Conservation (phyloP, 2,113 vertebrate species). For the Hippocampus guttulatus region DNA sequence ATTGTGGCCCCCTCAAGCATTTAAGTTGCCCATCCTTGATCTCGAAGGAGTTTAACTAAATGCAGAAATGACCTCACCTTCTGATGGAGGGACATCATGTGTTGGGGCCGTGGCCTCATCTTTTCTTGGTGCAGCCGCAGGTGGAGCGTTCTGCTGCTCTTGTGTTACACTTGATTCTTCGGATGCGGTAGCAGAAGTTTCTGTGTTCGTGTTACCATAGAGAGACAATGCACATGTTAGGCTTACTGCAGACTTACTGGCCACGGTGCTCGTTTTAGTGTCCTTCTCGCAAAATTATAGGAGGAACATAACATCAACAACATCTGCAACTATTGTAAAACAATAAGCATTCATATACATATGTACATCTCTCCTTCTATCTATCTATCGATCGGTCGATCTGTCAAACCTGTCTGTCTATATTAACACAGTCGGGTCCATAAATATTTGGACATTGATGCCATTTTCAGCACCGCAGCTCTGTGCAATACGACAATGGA, state of each 20-base stretch:
- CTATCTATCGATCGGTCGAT: no score
- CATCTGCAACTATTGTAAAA: not conserved
- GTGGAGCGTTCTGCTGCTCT: conserved; percentile 12
- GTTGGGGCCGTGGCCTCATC: conserved; percentile 17
- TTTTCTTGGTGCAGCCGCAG: conserved; percentile 24
- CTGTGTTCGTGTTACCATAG: not conserved
- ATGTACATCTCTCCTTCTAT: no score
- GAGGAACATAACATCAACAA: not conserved
- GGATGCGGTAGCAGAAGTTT: conserved; percentile 21
- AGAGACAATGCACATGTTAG: conserved; percentile 2
- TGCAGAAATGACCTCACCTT: conserved; percentile 28
- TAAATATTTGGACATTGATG: no score
- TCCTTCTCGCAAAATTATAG: not conserved
- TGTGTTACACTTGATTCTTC: conserved; percentile 11
- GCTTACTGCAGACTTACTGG: not conserved
- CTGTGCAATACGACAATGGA: no score
- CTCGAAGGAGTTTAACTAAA: not conserved
- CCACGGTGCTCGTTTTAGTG: not conserved
- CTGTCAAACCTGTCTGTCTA: no score
- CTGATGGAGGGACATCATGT: conserved; percentile 28
- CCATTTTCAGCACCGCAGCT: no score
- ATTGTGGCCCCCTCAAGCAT: no score
- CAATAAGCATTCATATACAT: not conserved
- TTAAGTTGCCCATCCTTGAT: no score
- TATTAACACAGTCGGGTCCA: no score